Evolutionary conservation across 2,797 vertebrate genomes (phyloP), one percentile per base, ranked within the genome.

Genomic region (Hypotaenidia philippensis): DNA sequence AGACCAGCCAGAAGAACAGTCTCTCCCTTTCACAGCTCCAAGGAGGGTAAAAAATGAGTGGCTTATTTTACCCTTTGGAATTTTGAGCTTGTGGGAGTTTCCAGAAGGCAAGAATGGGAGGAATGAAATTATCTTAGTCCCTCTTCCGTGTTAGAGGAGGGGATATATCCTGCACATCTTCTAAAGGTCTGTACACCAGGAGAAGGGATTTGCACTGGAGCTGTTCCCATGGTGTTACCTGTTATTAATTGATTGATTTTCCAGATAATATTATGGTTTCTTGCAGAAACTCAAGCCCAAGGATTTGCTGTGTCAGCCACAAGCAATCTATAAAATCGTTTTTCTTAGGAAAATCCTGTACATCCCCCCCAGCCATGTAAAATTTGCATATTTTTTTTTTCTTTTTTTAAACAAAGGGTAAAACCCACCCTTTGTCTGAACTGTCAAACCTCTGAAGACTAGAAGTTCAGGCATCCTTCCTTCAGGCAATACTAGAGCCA

Each of bases 191-290:
- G 0, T 13, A 15, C 6, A 10, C 6, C 41, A 32, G 52, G 59
- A 69, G n/a, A 27, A 52, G 13, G 40, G 10, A 41, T 72, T 89
- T 83, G 27, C 25, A 31, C 38, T 57, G 19, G 23, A 86, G 32
- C 16, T 87, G 47, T 75, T 87, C 53, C 78, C 9, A 1, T 71
- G 41, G 32, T 55, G n/a, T 68, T 89, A 76, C 32, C 59, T 87
- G 14, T 79, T 90, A 83, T 25, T 87, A 93, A 94, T 63, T 63
- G 25, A 21, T n/a, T 85, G 83, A 29, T 72, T 91, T 91, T 71
- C 25, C 50, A n/a, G 47, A n/a, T 23, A 50, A 55, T 78, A 59
- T 38, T 71, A 32, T 3, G 7, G 11, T 22, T 83, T 93, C 59
- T 88, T 72, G 41, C 22, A 93, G 69, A 83, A 87, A 66, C 4